A percentile compares a stretch with the other conserved stretches of the same genome.
phyloP scores from a whole-genome alignment of 2,888 invertebrate genomes.

The Ennomos erosarius region DNA sequence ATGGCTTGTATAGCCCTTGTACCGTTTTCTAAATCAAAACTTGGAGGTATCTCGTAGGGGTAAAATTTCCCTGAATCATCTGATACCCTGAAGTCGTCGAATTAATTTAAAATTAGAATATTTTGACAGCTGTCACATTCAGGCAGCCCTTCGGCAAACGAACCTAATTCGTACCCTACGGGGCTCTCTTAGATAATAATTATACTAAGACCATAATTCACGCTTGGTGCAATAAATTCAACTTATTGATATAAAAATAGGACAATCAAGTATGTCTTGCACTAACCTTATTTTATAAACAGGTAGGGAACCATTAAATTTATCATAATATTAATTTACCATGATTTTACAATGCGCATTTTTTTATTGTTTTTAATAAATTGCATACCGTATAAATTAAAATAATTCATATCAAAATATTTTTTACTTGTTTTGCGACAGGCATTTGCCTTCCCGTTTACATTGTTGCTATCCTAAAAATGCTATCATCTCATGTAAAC shows the following conservation, averaged over 20 bases:
- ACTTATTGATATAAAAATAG: constrained; percentile 2
- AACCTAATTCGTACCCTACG: constrained; percentile 69
- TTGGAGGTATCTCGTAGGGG: constrained; percentile 25
- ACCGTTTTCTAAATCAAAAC: constrained; percentile 15
- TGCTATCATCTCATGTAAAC: constrained; percentile 39
- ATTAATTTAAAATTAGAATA: constrained; percentile 65
- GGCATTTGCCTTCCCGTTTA: too few relatives aligned
- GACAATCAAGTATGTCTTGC: too few relatives aligned
- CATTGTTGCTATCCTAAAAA: constrained; percentile 10
- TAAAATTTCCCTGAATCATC: constrained; percentile 36
- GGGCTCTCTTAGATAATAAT: constrained; percentile 51
- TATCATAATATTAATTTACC: background rate
- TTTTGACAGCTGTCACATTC: constrained; percentile 79
- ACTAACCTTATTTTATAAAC: too few relatives aligned
- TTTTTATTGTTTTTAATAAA: too few relatives aligned
- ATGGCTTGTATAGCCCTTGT: background rate
- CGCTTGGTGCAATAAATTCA: constrained; percentile 29
- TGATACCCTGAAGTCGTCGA: constrained; percentile 38
- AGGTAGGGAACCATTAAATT: background rate
- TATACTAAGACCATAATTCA: constrained; percentile 58
- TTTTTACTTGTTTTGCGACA: too few relatives aligned
- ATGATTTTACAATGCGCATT: background rate
- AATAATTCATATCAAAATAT: too few relatives aligned
- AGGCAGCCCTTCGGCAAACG: constrained; percentile 77
- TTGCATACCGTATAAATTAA: too few relatives aligned